phyloP scores from a whole-genome alignment of 2,797 vertebrate genomes.

The Sylvia borin region DNA sequence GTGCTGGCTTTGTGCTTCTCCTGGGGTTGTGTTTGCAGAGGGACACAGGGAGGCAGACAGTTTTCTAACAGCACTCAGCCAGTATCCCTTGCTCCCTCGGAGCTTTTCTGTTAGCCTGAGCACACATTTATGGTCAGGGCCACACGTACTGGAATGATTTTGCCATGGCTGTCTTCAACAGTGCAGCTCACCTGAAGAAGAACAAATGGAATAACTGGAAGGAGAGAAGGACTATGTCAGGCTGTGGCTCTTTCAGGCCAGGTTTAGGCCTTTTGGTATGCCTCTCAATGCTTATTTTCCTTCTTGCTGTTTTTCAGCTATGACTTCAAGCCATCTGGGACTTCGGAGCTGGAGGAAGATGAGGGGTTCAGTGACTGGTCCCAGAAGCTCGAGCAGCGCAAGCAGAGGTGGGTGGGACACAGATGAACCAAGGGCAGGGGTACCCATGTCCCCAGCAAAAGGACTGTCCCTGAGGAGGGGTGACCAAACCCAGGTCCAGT shows the following conservation, averaged over 20 bases:
- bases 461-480: neutral
- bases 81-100: neutral
- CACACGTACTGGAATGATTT: neutral
- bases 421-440: neutral
- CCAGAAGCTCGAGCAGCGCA: conserved; percentile 82
- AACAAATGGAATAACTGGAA: neutral
- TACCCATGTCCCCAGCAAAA: neutral
- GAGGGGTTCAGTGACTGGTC: conserved; percentile 94
- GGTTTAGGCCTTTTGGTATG: neutral
- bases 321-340: conserved; percentile 75
- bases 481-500: neutral
- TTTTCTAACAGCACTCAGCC: neutral
- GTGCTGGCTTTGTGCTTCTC: neutral
- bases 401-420: conserved; percentile 69
- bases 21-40: neutral
- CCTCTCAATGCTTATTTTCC: neutral
- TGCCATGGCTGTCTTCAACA: neutral
- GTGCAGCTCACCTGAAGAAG: neutral
- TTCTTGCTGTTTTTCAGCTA: conserved; percentile 60
- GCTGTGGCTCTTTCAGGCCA: neutral
- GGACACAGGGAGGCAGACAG: neutral
- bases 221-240: neutral
- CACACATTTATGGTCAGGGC: neutral
- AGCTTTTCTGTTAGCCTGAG: neutral
- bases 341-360: conserved; percentile 85